Conservation (phyloP, 2,888 invertebrate species). For the Tenthredo distinguenda region DNA sequence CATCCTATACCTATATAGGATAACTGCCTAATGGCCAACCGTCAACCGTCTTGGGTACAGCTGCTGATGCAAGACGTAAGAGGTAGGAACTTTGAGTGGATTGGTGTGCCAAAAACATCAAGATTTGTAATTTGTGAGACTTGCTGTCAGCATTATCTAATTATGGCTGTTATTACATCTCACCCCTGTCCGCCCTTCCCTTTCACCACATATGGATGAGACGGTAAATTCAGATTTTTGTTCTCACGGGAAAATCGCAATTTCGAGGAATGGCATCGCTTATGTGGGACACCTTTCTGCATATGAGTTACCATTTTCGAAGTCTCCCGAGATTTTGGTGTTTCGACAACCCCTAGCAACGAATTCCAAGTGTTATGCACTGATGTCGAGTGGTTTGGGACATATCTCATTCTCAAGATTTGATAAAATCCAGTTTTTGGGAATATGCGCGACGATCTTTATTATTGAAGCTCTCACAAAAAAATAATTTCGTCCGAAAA, state of each 20-base stretch:
- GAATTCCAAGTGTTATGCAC: not conserved
- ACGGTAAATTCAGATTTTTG: no score
- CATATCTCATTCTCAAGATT: not conserved
- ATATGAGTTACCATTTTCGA: no score
- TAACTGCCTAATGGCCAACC: not conserved
- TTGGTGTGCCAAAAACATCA: not conserved
- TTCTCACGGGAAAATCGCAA: no score
- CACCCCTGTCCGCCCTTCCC: not conserved
- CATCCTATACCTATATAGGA: not conserved
- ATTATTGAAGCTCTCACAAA: no score
- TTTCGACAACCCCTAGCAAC: no score
- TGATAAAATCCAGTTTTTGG: not conserved
- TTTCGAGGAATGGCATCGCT: no score
- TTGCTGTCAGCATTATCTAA: slow-evolving; percentile 2
- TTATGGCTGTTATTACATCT: not conserved
- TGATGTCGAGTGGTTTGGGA: not conserved
- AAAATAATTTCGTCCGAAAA: no score
- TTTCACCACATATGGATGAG: no score
- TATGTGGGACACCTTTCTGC: no score
- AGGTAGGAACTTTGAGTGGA: slow-evolving; percentile 2
- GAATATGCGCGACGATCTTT: not conserved
- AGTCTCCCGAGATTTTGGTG: no score
- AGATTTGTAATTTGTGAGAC: slow-evolving; percentile 2
- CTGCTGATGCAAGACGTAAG: not conserved
- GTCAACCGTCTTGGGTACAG: not conserved